These are phyloP conservation scores for Andrena praecox DNA, from an alignment of 2,888 invertebrate genomes.

Conservation along the genomic window DNA sequence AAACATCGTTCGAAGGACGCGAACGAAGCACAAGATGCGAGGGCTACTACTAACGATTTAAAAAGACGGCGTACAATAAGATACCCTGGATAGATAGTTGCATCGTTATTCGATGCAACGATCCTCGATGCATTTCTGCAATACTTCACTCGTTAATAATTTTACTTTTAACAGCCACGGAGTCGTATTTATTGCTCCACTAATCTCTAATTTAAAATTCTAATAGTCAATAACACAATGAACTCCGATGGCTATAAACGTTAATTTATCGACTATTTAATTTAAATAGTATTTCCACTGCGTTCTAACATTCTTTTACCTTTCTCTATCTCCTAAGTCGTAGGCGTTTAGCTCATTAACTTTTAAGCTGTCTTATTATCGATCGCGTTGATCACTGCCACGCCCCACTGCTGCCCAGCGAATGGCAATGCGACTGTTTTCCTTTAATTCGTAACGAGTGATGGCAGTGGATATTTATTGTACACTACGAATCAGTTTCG, in stretches of 20 bases:
- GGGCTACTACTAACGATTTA: slow-evolving; percentile 24
- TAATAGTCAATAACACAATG: slow-evolving; percentile 14
- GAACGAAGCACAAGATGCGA: slow-evolving; percentile 38
- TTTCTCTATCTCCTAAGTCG: slow-evolving; percentile 21
- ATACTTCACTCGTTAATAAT: not conserved
- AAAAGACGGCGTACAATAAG: slow-evolving; percentile 5
- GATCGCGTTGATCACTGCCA: slow-evolving; percentile 65
- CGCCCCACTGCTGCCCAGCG: slow-evolving; percentile 54
- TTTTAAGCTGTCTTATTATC: slow-evolving; percentile 44
- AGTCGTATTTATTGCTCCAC: slow-evolving; percentile 10
- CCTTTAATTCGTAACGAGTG: slow-evolving; percentile 11
- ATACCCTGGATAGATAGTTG: slow-evolving; percentile 14
- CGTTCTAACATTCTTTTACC: not conserved
- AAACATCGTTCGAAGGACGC: slow-evolving; percentile 23
- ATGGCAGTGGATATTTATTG: slow-evolving; percentile 60
- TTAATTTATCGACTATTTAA: slow-evolving; percentile 46
- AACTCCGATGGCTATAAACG: slow-evolving; percentile 43
- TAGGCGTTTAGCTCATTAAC: slow-evolving; percentile 34
- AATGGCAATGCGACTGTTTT: slow-evolving; percentile 52
- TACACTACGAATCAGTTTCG: slow-evolving; percentile 43
- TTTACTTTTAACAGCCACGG: not conserved
- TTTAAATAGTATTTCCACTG: slow-evolving; percentile 18
- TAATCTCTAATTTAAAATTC: slow-evolving; percentile 9
- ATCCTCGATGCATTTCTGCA: slow-evolving; percentile 30
- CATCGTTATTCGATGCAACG: slow-evolving; percentile 18